Percentiles rank a stretch among this genome's conserved stretches.
phyloP scores from a whole-genome alignment of 2,797 vertebrate species.

The Crocodylus rhombifer region DNA sequence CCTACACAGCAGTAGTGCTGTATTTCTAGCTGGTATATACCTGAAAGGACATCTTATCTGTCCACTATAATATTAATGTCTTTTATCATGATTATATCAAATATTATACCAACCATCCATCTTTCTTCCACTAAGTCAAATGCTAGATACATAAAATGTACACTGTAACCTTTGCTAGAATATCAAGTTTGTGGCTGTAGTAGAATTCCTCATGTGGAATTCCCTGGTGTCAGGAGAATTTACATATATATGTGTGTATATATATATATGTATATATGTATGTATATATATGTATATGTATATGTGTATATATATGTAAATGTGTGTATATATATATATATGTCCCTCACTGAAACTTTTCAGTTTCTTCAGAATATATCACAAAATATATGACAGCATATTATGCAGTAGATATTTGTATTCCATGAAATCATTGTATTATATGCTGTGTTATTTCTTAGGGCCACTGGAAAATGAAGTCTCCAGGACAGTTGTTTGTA shows the following conservation, averaged over 20 bases:
- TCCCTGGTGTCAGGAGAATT: background rate
- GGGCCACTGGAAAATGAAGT: background rate
- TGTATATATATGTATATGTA: too few relatives aligned
- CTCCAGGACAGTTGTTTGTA: background rate
- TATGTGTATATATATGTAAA: too few relatives aligned
- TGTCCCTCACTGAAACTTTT: background rate
- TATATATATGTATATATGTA: too few relatives aligned
- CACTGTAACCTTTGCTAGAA: background rate
- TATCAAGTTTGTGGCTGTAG: background rate
- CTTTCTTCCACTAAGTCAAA: background rate
- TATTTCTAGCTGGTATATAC: background rate
- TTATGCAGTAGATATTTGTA: background rate
- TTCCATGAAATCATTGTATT: background rate
- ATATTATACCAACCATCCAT: background rate
- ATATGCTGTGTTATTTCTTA: background rate
- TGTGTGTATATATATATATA: too few relatives aligned
- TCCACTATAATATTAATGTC: background rate
- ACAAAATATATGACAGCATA: background rate
- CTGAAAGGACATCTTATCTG: background rate
- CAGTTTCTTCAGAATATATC: background rate
- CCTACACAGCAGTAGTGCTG: background rate
- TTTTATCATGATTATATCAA: background rate
- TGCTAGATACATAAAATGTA: background rate
- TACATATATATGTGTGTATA: too few relatives aligned
- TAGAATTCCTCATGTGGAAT: background rate